Evolutionary conservation across 1,140 invertebrate species (phyloP).

Genomic region (Drosophila oshimai): DNA sequence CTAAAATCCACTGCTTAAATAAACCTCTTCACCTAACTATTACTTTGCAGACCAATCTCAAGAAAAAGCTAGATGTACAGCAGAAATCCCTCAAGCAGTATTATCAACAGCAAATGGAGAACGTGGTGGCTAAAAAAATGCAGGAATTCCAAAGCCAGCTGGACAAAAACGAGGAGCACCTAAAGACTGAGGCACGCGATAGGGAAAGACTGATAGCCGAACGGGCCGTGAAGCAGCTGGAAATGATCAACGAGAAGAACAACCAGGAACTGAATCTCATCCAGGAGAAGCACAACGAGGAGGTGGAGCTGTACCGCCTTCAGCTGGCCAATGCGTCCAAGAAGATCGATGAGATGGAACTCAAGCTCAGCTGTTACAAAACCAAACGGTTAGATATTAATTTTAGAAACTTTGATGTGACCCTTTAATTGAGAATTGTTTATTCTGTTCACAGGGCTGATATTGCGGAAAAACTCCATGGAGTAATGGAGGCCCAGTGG

Average conservation of each 20-base stretch:
- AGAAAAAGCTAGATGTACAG: slow-evolving; percentile 86
- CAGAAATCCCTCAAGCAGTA: slow-evolving; percentile 87
- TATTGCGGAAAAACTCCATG: slow-evolving; percentile 89
- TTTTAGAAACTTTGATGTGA: background rate
- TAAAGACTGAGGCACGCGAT: slow-evolving; percentile 86
- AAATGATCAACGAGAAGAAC: slow-evolving; percentile 89
- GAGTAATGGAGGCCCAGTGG: slow-evolving; percentile 91
- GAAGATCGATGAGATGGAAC: slow-evolving; percentile 86
- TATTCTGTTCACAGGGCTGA: slow-evolving; percentile 80
- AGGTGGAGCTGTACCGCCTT: slow-evolving; percentile 87
- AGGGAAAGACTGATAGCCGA: slow-evolving; percentile 87
- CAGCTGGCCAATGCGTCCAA: slow-evolving; percentile 87
- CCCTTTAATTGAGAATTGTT: background rate
- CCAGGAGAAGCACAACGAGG: slow-evolving; percentile 90
- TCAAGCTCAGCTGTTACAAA: slow-evolving; percentile 84
- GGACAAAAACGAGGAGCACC: slow-evolving; percentile 86
- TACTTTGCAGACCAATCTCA: slow-evolving; percentile 58
- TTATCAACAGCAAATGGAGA: slow-evolving; percentile 91
- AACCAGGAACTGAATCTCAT: slow-evolving; percentile 88
- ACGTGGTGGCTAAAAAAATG: slow-evolving; percentile 89
- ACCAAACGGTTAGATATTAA: slow-evolving; percentile 75
- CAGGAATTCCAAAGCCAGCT: slow-evolving; percentile 90
- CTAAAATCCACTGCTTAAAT: too few species aligned
- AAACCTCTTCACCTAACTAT: background rate
- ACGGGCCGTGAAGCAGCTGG: slow-evolving; percentile 87